phyloP scores from a whole-genome alignment of 1,140 invertebrate genomes.

The Hypothenemus hampei region DNA sequence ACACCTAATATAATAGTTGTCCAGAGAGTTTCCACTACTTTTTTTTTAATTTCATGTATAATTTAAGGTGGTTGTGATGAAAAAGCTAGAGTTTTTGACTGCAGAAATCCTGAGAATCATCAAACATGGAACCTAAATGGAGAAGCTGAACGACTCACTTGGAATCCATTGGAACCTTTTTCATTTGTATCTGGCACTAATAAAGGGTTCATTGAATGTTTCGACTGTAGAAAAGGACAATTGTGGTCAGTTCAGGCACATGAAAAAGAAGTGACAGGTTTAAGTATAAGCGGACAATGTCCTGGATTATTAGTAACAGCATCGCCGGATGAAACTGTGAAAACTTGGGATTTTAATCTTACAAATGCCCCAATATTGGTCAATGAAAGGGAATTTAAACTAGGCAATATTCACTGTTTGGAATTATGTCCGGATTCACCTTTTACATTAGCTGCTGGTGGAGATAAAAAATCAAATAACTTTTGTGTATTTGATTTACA shows the following conservation, averaged over 20 bases:
- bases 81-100: conserved; percentile 71
- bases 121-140: conserved; percentile 67
- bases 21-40: not conserved
- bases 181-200: conserved; percentile 75
- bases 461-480: conserved; percentile 75
- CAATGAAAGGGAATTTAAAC: conserved; percentile 55
- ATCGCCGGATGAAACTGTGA: conserved; percentile 67
- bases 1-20: too few species aligned
- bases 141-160: conserved; percentile 85
- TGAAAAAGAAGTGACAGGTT: conserved; percentile 73
- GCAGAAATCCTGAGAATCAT: conserved; percentile 58
- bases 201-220: conserved; percentile 70
- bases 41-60: not conserved
- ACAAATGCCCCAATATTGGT: conserved; percentile 31
- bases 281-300: conserved; percentile 62
- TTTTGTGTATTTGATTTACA: conserved; percentile 72
- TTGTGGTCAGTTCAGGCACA: conserved; percentile 78
- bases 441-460: conserved; percentile 73
- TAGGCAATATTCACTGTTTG: conserved; percentile 70
- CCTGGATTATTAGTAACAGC: conserved; percentile 67
- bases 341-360: conserved; percentile 68
- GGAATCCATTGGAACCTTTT: conserved; percentile 72
- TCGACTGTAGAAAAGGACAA: conserved; percentile 70
- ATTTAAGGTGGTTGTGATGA: conserved; percentile 53
- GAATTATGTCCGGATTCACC: conserved; percentile 74